These are phyloP conservation scores for Caerostris extrusa DNA, from an alignment of 1,140 invertebrate genomes.

Conservation along the genomic window DNA sequence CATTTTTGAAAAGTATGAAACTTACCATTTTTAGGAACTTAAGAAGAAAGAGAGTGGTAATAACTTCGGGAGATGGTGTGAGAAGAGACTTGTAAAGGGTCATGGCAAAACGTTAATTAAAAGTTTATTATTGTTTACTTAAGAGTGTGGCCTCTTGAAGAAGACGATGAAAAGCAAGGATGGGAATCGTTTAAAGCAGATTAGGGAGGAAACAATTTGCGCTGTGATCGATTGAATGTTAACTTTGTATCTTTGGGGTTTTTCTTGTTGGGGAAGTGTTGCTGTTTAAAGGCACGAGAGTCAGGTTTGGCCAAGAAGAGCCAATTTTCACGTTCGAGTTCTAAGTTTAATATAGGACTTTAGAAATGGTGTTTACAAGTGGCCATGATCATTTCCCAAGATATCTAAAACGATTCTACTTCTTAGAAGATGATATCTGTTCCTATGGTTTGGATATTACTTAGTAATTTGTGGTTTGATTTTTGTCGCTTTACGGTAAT, in stretches of 20 bases:
- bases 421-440: too few species aligned
- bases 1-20: slow-evolving; percentile 2
- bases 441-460: too few species aligned
- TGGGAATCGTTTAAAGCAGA: background rate
- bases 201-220: background rate
- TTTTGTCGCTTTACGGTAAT: too few species aligned
- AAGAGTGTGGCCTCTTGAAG: background rate
- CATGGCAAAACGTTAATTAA: slow-evolving; percentile 10
- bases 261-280: background rate
- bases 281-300: background rate
- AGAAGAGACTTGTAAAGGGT: slow-evolving; percentile 15
- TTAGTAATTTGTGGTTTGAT: too few species aligned
- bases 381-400: too few species aligned
- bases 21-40: slow-evolving; percentile 21
- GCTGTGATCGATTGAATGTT: background rate
- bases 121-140: slow-evolving; percentile 9
- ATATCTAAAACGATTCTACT: too few species aligned
- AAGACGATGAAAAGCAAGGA: background rate
- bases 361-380: too few species aligned
- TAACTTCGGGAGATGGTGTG: too few species aligned
- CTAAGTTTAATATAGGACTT: too few species aligned
- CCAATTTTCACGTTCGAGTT: too few species aligned
- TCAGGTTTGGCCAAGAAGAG: too few species aligned
- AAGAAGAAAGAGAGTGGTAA: background rate
- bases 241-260: background rate